Conservation (phyloP, 2,797 vertebrate species). For the Benthosema pterotum region DNA sequence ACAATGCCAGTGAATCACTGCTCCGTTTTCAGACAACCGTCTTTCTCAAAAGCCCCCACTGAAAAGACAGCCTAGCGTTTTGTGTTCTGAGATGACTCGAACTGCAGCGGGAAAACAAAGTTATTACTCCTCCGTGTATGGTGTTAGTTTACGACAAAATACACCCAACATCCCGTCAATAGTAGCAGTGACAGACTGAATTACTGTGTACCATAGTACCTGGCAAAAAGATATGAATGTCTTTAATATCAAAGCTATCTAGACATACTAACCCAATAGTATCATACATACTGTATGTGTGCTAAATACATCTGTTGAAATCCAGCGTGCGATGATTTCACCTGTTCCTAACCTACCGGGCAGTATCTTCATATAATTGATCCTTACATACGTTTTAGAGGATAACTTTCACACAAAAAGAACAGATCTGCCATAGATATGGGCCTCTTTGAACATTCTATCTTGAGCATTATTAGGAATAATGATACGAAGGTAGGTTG, state of each 20-base stretch:
- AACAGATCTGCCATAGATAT: too few species aligned
- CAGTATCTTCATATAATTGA: too few species aligned
- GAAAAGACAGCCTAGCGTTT: neutral
- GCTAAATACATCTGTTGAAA: neutral
- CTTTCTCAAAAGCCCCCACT: neutral
- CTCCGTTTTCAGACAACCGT: neutral
- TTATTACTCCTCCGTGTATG: neutral
- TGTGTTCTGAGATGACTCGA: neutral
- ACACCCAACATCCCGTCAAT: too few species aligned
- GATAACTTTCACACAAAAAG: too few species aligned
- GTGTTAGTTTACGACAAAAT: neutral
- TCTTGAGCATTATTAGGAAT: too few species aligned
- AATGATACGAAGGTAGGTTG: too few species aligned
- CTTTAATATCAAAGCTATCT: neutral
- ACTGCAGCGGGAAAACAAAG: conserved; percentile 2
- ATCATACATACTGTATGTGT: neutral
- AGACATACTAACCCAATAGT: neutral
- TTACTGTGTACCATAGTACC: too few species aligned
- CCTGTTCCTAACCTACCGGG: too few species aligned
- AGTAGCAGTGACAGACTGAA: too few species aligned
- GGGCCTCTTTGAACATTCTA: too few species aligned
- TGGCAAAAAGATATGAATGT: too few species aligned
- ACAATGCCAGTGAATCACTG: conserved; percentile 26
- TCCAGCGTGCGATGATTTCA: neutral
- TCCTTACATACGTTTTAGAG: too few species aligned